A percentile compares a stretch with the other conserved stretches of the same genome.
Conservation (phyloP, 2,797 vertebrate species). For the Tinamus major region DNA sequence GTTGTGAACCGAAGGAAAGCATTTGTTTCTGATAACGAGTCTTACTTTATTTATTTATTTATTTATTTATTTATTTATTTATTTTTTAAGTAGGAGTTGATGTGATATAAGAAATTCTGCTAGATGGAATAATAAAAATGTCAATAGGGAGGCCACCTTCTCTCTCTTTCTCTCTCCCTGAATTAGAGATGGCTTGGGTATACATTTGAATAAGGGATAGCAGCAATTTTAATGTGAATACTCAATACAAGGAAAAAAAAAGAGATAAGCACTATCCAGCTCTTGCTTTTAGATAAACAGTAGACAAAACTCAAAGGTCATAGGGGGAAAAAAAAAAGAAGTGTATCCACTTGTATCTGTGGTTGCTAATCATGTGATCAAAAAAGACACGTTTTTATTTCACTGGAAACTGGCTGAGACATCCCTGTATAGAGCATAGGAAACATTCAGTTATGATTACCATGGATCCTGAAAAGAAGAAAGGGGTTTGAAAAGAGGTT, state of each 20-base stretch:
- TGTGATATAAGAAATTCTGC: background rate
- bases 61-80: too few relatives aligned
- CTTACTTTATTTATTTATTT: background rate
- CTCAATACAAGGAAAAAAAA: background rate
- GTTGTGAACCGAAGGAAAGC: background rate
- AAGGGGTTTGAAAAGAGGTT: background rate
- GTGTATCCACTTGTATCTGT: background rate
- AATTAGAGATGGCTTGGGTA: background rate
- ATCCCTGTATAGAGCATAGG: background rate
- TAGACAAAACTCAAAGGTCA: background rate
- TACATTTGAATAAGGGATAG: background rate
- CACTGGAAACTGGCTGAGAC: background rate
- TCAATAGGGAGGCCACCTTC: background rate
- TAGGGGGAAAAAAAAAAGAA: background rate
- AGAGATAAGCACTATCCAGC: background rate
- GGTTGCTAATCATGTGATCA: constrained; percentile 9
- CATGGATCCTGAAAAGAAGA: background rate
- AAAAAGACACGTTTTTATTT: background rate
- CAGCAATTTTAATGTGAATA: background rate
- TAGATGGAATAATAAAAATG: background rate
- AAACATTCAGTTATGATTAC: background rate
- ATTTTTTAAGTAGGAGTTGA: background rate
- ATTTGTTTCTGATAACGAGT: background rate
- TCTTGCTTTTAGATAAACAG: constrained; percentile 37
- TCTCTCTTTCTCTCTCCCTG: background rate